Base-by-base conservation (phyloP, 2,888 invertebrate species). In the Cosmia pyralina region DNA sequence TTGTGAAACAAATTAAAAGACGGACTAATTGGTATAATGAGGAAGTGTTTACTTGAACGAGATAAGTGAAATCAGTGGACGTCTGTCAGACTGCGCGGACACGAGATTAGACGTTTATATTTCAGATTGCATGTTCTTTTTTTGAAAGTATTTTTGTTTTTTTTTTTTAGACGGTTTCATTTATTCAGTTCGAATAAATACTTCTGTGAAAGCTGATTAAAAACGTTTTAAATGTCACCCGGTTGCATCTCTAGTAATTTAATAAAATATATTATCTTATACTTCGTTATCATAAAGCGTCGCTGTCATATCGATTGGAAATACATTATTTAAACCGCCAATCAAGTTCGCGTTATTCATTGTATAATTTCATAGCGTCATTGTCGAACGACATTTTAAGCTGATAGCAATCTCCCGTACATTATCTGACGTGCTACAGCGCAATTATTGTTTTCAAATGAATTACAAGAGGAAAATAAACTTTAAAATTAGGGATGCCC, bases 1-100 rank as follows among this genome's bases (percentile, higher is more conserved):
- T 68, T 75, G 67, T 71, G 66, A n/a, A 80, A 72, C 65, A 63
- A 69, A 81, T 81, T 80, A 76, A 60, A 72, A 72, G 28, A 72
- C 53, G 70, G 28, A 72, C 53, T 82, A 82, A 82, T 82, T 82
- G 74, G 50, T 58, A 19, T 75, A 68, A 82, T 82, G 79, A 78
- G 72, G 81, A 78, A 74, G 58, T 72, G 70, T 74, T 81, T 81
- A 74, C 50, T 69, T 69, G 82, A 48, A 71, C 52, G 62, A 78
- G 71, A 72, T 72, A 77, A 82, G 74, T 82, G 82, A 81, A 82
- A 82, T 74, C 78, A n/a, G 73, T 81, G 28, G 58, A 69, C 34
- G 62, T 74, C 78, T 50, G 58, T 77, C 73, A 69, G 62, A 58
- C 69, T 63, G n/a, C n/a, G 13, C 34, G 19, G 17, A n/a, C 62